These are phyloP conservation scores for Rafetus swinhoei DNA, from an alignment of 2,113 vertebrate species.

Conservation along the genomic window DNA sequence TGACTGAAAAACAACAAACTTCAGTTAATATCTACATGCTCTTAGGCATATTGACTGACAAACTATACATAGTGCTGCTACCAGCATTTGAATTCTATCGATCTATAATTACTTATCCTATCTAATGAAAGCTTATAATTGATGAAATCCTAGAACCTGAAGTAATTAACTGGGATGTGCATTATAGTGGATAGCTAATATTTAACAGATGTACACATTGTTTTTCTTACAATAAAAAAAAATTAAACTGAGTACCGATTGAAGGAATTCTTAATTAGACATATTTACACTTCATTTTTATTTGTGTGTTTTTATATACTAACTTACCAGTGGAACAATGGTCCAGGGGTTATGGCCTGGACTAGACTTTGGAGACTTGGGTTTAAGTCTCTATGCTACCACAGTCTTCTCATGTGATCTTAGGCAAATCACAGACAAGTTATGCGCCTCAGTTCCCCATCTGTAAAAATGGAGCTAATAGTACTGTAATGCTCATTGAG, in stretches of 20 bases:
- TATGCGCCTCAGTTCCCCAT: not conserved
- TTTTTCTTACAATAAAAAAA: not conserved
- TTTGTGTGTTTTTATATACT: conserved; percentile 28
- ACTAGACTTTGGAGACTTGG: not conserved
- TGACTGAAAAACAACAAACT: not conserved
- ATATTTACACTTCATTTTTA: conserved; percentile 50
- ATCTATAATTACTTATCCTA: conserved; percentile 54
- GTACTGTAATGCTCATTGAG: not conserved
- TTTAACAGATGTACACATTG: conserved; percentile 14
- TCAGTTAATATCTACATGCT: conserved; percentile 31
- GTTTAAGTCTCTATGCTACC: not conserved
- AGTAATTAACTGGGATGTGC: conserved; percentile 56
- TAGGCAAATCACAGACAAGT: not conserved
- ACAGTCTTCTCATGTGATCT: not conserved
- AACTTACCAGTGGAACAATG: not conserved
- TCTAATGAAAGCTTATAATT: conserved; percentile 52
- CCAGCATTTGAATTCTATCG: conserved; percentile 62
- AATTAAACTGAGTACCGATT: conserved; percentile 27
- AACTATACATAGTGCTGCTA: conserved; percentile 62
- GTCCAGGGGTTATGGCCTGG: not conserved
- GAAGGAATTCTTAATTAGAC: conserved; percentile 39
- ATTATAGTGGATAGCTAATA: conserved; percentile 8
- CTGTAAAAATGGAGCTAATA: not conserved
- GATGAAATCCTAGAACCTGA: conserved; percentile 36
- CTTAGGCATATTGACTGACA: conserved; percentile 51